phyloP scores from a whole-genome alignment of 2,888 invertebrate genomes.

The Alloscopus bannaensis region DNA sequence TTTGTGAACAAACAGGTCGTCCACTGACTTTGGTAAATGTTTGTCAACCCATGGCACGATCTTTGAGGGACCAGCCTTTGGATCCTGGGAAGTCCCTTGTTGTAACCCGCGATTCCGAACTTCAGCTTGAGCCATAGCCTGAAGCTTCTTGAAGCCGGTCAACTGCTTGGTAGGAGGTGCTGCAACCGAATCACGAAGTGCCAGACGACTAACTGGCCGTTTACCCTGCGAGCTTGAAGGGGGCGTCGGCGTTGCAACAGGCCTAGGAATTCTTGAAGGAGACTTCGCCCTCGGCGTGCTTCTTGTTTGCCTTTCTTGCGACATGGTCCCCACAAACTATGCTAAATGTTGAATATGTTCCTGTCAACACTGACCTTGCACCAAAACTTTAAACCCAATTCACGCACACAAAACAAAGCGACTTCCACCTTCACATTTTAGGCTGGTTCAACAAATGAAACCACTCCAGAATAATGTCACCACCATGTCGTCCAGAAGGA shows the following conservation, averaged over 20 bases:
- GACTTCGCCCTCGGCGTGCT: conserved; percentile 19
- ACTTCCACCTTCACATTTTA: not conserved
- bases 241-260: not conserved
- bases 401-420: not conserved
- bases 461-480: no score
- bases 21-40: conserved; percentile 79
- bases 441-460: no score
- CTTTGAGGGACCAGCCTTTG: not conserved
- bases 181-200: not conserved
- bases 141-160: conserved; percentile 14
- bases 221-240: not conserved
- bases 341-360: not conserved
- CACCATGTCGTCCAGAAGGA: no score
- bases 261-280: conserved; percentile 38
- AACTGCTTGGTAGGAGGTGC: not conserved
- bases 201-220: conserved; percentile 14
- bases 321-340: conserved; percentile 5
- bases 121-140: conserved; percentile 36
- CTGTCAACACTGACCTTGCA: not conserved
- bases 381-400: no score
- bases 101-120: conserved; percentile 2
- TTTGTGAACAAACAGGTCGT: conserved; percentile 84
- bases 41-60: conserved; percentile 64
- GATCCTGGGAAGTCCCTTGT: not conserved
- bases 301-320: not conserved